Percentiles rank a stretch among this genome's conserved stretches.
Evolutionary conservation across 2,113 vertebrate genomes (phyloP).

Genomic region (Barbus barbus): DNA sequence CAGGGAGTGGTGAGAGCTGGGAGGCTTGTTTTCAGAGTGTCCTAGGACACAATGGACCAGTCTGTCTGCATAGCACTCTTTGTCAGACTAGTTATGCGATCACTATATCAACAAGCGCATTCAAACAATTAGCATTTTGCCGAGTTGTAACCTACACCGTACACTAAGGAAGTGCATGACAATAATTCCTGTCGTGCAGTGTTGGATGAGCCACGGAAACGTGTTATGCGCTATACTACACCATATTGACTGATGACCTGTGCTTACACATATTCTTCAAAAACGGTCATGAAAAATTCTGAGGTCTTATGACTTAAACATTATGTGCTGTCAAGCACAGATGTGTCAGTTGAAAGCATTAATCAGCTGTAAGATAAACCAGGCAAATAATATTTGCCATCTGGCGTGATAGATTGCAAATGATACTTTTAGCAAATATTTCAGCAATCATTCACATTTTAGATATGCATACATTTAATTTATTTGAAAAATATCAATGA

Average conservation of each 20-base stretch:
- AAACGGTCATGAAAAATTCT: neutral
- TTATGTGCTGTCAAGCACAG: neutral
- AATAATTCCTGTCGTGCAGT: neutral
- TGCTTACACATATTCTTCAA: neutral
- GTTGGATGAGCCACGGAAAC: neutral
- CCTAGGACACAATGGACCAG: slow-evolving; percentile 37
- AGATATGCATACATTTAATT: neutral
- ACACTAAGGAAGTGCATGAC: neutral
- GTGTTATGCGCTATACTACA: neutral
- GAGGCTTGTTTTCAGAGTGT: slow-evolving; percentile 1
- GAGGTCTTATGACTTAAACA: neutral
- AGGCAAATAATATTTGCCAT: neutral
- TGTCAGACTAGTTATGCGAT: slow-evolving; percentile 37
- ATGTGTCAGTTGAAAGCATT: neutral
- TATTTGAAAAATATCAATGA: neutral
- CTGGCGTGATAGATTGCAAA: neutral
- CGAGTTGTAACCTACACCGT: neutral
- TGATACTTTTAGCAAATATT: neutral
- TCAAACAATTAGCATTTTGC: slow-evolving; percentile 4
- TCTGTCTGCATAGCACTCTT: slow-evolving; percentile 42
- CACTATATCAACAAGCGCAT: neutral
- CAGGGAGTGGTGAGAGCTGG: slow-evolving; percentile 32
- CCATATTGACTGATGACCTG: neutral
- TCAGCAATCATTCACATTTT: neutral
- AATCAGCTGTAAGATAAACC: neutral